Evolutionary conservation across 1,140 invertebrate species (phyloP).

Genomic region (Drosophila chauvacae): DNA sequence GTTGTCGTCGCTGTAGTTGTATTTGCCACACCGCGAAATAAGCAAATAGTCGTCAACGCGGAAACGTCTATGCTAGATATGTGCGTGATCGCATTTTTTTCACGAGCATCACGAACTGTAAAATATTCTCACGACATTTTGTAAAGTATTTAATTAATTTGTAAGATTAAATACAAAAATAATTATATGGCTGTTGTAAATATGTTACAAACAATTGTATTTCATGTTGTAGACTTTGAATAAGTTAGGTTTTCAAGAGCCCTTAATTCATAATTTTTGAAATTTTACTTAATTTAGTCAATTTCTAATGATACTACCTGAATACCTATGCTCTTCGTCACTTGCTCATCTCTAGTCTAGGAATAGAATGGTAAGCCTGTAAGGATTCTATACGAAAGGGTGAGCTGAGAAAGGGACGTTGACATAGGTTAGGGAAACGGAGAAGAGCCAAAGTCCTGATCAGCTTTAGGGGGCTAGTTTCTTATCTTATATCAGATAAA

Average conservation of each 20-base stretch:
- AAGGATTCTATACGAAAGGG: neutral
- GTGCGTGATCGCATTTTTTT: neutral
- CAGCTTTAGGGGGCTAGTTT: neutral
- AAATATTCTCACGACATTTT: neutral
- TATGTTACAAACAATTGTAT: neutral
- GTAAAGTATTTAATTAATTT: neutral
- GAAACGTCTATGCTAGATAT: constrained; percentile 25
- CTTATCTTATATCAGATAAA: neutral
- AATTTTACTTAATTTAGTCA: neutral
- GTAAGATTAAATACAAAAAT: neutral
- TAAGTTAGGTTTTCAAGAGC: neutral
- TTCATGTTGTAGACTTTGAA: neutral
- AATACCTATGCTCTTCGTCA: neutral
- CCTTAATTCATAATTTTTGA: neutral
- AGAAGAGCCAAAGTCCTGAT: neutral
- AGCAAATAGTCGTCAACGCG: constrained; percentile 44
- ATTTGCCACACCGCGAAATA: constrained; percentile 48
- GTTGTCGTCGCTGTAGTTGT: constrained; percentile 37
- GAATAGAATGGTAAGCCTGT: no score
- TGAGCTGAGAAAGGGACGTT: neutral
- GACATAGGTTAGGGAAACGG: neutral
- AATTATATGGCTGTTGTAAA: neutral
- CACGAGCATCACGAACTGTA: no score
- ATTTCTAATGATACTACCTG: neutral
- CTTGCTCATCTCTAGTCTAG: neutral